These are phyloP conservation scores for Nectonema munidae DNA, from an alignment of 2,888 invertebrate genomes.

Conservation along the genomic window DNA sequence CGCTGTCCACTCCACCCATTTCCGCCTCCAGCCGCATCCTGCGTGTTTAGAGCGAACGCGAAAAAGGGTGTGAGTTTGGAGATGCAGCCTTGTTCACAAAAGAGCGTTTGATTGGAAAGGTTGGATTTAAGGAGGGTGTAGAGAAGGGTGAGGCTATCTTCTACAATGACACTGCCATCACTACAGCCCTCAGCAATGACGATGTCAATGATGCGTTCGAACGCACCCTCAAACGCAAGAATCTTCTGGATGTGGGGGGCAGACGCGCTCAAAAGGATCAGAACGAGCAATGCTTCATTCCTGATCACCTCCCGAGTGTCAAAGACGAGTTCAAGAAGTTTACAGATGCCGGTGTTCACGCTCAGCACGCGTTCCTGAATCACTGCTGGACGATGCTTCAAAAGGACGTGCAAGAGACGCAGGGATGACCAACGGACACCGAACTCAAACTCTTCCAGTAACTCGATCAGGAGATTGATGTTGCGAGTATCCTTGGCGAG, in stretches of 20 bases:
- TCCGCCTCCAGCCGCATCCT: neutral
- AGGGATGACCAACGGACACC: conserved; percentile 60
- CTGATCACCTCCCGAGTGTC: conserved; percentile 75
- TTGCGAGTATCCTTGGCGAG: conserved; percentile 61
- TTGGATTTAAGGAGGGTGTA: conserved; percentile 70
- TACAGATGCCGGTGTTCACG: conserved; percentile 55
- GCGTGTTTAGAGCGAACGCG: too few relatives aligned
- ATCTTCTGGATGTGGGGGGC: conserved; percentile 95
- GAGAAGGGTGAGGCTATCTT: conserved; percentile 72
- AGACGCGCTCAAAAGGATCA: conserved; percentile 61
- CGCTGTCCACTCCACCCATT: conserved; percentile 53
- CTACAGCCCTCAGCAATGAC: conserved; percentile 59
- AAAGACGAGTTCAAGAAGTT: conserved; percentile 68
- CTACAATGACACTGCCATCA: conserved; percentile 74
- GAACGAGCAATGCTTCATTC: conserved; percentile 56
- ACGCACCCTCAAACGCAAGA: conserved; percentile 92
- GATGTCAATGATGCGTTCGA: conserved; percentile 68
- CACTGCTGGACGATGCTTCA: conserved; percentile 37
- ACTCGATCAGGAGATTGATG: conserved; percentile 41
- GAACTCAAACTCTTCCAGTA: conserved; percentile 68
- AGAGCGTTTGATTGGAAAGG: conserved; percentile 82
- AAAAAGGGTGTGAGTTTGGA: too few relatives aligned
- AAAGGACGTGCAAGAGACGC: conserved; percentile 48
- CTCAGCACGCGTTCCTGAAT: conserved; percentile 28
- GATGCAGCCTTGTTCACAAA: conserved; percentile 41